A percentile compares a stretch with the other conserved stretches of the same genome.
Conservation (phyloP, 2,888 invertebrate genomes). For the Malacosoma neustria region DNA sequence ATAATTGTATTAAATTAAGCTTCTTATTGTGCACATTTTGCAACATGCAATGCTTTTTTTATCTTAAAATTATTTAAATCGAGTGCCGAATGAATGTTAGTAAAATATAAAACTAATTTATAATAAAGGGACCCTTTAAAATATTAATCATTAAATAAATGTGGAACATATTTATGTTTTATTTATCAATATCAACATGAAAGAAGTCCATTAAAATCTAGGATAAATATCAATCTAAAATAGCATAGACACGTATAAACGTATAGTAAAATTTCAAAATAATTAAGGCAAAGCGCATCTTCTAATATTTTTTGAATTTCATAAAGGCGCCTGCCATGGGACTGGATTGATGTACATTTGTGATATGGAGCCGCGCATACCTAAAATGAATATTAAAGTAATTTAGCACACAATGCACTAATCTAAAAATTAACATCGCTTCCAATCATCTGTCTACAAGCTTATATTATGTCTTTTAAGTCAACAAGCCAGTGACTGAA, state of each 20-base stretch:
- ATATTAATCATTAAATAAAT: conserved; percentile 7
- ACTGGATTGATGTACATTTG: conserved; percentile 78
- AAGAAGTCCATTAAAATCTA: conserved; percentile 30
- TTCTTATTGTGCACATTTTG: conserved; percentile 36
- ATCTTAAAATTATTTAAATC: too few relatives aligned
- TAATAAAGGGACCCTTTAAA: not conserved
- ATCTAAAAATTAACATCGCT: too few relatives aligned
- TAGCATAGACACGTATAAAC: conserved; percentile 9
- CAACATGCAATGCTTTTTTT: conserved; percentile 22
- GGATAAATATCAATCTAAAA: conserved; percentile 29
- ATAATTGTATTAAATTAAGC: conserved; percentile 21
- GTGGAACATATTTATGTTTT: conserved; percentile 3
- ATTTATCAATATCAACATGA: conserved; percentile 19
- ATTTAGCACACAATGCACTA: too few relatives aligned
- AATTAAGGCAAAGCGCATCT: too few relatives aligned
- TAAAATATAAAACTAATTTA: not conserved
- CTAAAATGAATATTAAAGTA: too few relatives aligned
- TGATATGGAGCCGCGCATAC: conserved; percentile 78
- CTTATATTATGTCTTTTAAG: too few relatives aligned
- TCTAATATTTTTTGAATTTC: conserved; percentile 12
- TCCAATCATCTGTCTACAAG: too few relatives aligned
- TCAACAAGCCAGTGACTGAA: too few relatives aligned
- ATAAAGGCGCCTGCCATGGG: conserved; percentile 75
- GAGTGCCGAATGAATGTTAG: conserved; percentile 10
- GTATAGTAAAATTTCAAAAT: too few relatives aligned